These are phyloP conservation scores for Peromyscus nudipes DNA, from an alignment of 2,797 vertebrate genomes.

Conservation along the genomic window DNA sequence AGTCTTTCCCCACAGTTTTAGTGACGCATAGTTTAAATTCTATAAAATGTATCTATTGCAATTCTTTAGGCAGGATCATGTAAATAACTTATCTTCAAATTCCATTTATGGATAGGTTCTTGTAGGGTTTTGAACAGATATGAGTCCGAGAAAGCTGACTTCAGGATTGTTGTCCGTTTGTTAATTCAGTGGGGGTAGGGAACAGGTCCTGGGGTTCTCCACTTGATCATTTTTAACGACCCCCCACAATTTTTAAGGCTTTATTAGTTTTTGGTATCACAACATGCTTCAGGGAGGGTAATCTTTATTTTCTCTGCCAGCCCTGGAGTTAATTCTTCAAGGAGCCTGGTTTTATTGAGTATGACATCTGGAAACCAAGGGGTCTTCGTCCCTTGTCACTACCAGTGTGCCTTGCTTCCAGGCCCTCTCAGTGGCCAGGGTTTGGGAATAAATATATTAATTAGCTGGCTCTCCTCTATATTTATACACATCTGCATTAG, in stretches of 20 bases:
- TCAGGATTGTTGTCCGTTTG: background rate
- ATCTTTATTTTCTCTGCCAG: background rate
- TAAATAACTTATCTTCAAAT: background rate
- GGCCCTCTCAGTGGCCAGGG: background rate
- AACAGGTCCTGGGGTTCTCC: background rate
- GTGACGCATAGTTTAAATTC: conserved; percentile 33
- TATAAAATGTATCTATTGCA: background rate
- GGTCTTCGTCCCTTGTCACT: background rate
- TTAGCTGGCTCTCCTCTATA: background rate
- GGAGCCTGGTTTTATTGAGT: background rate
- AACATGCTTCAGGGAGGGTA: background rate
- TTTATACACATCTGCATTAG: background rate
- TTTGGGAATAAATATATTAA: background rate
- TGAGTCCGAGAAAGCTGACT: background rate
- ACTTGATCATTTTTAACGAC: background rate
- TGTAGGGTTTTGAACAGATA: background rate
- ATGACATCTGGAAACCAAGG: background rate
- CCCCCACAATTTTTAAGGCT: background rate
- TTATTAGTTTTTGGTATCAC: background rate
- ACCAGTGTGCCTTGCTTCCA: background rate
- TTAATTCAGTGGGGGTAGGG: background rate
- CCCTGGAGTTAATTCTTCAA: background rate
- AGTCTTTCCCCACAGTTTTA: conserved; percentile 42
- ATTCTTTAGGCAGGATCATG: background rate
- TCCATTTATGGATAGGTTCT: background rate